Base-by-base conservation (phyloP, 2,888 invertebrate genomes). In the Monoplex corrugatus region DNA sequence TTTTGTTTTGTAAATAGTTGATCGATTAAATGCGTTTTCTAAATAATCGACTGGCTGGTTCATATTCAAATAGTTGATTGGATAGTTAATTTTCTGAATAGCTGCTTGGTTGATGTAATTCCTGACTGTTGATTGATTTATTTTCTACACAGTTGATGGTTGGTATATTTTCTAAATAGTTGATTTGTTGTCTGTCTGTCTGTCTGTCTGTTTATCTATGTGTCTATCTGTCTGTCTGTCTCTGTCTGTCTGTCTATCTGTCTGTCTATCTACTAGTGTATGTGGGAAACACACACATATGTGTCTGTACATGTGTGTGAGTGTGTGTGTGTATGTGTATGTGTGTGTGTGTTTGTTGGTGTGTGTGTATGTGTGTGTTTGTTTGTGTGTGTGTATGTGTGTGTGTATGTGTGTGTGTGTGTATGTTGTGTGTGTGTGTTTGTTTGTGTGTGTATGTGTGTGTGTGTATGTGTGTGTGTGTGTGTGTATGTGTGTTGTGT, bases 381-480 rank as follows among this genome's bases (percentile, higher is more conserved):
- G 40, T 43, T 40, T 2, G 40, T 40, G 75, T 38, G 35, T 35
- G 75, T 75, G 35, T 32, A n/a, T 75, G 35, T 35, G 75, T 75
- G 75, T 72, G 78, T 78, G 78, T 40, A 43, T 80, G 80, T 80
- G 80, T 80, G 80, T 80, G 80, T 80, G 80, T 80, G 80, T 43
- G 40, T 80, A 43, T 80, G 80, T 78, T 19, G 40, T 40, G 40
- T 43, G 78, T 40, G 40, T 6, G 82, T 82, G 82, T n/a, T 28
- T 82, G 44, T 8, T 6, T 82, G 44, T n/a, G n/a, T 80, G 82
- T 32, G 10, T 44, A 32, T 82, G 44, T 82, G 80, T 82, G 44
- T 82, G 44, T 82, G 80, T 44, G 80, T 82, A 44, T 82, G 44
- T 28, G 80, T 10, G 13, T 10, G 13, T 68, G 72, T 72, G 19